Base-by-base conservation (phyloP, 2,888 invertebrate species). In the Pocota personata region DNA sequence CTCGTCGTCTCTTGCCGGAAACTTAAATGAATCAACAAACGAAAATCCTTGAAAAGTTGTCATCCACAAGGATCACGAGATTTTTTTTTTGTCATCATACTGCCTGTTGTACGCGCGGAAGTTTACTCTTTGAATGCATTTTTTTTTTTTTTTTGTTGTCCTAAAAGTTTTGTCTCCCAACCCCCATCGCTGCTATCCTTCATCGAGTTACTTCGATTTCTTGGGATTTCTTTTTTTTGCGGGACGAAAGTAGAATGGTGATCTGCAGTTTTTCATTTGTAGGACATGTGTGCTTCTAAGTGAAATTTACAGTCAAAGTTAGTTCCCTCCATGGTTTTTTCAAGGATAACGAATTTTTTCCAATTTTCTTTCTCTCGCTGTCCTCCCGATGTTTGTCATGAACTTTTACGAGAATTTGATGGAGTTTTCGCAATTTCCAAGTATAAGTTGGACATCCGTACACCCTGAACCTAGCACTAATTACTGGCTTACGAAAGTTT, bases 61-160 rank as follows among this genome's bases (percentile, higher is more conserved):
- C 83, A 79, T 84, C 79, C 69, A 62, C 73, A 79, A 79, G 83
- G 83, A 79, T 84, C 79, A 84, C 79, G n/a, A 57, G 67, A 73
- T 67, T 73, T 73, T 50, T 67, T 67, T 78, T 37, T 46, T 32
- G 30, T 37, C 10, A 27, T 60, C 8, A 21, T 58, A 14, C 60
- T 71, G 37, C 50, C 52, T 69, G 40, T 64, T 62, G 43, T 69
- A 58, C 79, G 52, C 79, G 52, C 62, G 79, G 32, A 79, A 79
- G 73, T 75, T 84, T 79, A 62, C 79, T 64, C 69, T 79, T 79
- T 64, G 62, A 69, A 73, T 75, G 83, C 67, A 75, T 12, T 73
- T 79, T 78, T 58, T 67, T 37, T 58, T 37, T 64, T 72, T 46
- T 64, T 58, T 48, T 73, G 27, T 62, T 76, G 46, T 48, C 62